phyloP scores from a whole-genome alignment of 2,888 invertebrate species.

The Drosophila limbata region DNA sequence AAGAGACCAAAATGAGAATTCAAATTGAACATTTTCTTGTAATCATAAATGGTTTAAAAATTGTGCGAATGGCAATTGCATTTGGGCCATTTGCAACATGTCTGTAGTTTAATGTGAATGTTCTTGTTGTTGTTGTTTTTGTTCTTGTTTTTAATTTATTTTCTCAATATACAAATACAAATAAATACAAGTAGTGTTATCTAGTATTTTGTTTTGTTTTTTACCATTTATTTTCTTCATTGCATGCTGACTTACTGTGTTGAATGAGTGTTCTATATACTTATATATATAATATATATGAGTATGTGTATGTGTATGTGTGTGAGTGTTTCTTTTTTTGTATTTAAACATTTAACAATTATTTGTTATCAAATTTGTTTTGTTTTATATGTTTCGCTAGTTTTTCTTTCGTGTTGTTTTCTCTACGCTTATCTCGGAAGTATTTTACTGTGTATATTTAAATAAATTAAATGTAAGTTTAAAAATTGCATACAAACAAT shows the following conservation, averaged over 20 bases:
- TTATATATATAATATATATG: constrained; percentile 49
- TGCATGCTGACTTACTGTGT: constrained; percentile 61
- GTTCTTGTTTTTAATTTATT: constrained; percentile 10
- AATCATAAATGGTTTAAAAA: constrained; percentile 33
- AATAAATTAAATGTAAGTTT: constrained; percentile 31
- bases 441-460: constrained; percentile 38
- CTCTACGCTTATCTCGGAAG: constrained; percentile 44
- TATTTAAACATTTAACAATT: constrained; percentile 72
- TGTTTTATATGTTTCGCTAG: constrained; percentile 37
- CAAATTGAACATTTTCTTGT: constrained; percentile 36
- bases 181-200: constrained; percentile 77
- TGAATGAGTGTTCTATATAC: constrained; percentile 53
- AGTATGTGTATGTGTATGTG: constrained; percentile 41
- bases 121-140: constrained; percentile 25
- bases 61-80: constrained; percentile 59
- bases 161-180: constrained; percentile 81
- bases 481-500: constrained; percentile 32
- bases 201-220: constrained; percentile 22
- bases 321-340: constrained; percentile 45
- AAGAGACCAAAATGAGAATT: constrained; percentile 38
- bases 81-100: constrained; percentile 62
- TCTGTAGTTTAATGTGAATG: constrained; percentile 46
- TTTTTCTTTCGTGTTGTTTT: constrained; percentile 27
- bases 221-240: constrained; percentile 36
- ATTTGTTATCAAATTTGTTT: constrained; percentile 45